These are phyloP conservation scores for Andrena trimmerana DNA, from an alignment of 2,888 invertebrate genomes.

Conservation along the genomic window DNA sequence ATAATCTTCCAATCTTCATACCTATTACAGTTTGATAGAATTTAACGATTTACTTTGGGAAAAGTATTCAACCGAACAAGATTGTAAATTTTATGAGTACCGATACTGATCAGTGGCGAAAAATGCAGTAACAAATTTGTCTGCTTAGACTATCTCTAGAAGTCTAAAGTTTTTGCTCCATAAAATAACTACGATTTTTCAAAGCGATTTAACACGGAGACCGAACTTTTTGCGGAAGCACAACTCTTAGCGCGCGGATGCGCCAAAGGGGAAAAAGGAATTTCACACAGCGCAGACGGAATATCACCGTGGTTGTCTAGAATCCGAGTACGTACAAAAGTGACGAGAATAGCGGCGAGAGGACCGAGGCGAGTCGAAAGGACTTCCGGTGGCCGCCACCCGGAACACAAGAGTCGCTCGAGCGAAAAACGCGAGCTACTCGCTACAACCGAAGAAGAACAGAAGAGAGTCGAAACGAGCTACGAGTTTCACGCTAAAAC, in stretches of 20 bases:
- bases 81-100: no score
- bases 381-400: slow-evolving; percentile 82
- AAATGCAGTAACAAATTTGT: no score
- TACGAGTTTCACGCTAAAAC: slow-evolving; percentile 24
- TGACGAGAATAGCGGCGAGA: slow-evolving; percentile 51
- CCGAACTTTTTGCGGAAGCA: no score
- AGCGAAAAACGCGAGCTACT: slow-evolving; percentile 66
- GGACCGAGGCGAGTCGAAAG: slow-evolving; percentile 78
- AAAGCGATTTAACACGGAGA: no score
- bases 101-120: no score
- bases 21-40: background rate
- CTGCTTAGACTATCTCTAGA: no score
- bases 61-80: background rate
- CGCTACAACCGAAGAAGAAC: slow-evolving; percentile 20
- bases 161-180: no score
- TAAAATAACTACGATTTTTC: no score
- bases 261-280: background rate
- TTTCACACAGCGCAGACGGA: background rate
- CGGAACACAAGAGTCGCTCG: slow-evolving; percentile 80
- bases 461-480: slow-evolving; percentile 21
- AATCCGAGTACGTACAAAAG: slow-evolving; percentile 32
- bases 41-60: background rate
- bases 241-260: background rate
- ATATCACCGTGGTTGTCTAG: slow-evolving; percentile 3
- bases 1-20: background rate